Conservation (phyloP, 2,888 invertebrate genomes). For the Acanthosepion pharaonis region DNA sequence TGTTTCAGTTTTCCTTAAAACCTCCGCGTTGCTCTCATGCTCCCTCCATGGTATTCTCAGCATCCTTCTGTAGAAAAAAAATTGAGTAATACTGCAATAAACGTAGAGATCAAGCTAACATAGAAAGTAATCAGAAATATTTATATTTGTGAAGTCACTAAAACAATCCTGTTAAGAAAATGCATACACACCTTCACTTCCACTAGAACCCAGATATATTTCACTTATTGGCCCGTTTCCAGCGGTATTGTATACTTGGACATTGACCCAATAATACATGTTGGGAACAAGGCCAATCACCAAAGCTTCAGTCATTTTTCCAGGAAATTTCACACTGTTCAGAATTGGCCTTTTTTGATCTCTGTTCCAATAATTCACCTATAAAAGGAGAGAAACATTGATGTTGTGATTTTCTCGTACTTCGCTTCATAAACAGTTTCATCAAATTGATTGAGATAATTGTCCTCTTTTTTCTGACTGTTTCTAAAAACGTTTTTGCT, state of each 20-base stretch:
- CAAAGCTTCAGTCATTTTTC: slow-evolving; percentile 82
- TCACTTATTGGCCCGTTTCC: slow-evolving; percentile 97
- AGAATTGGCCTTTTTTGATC: not conserved
- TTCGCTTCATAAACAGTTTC: no score
- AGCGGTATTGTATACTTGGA: slow-evolving; percentile 96
- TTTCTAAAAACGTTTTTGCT: no score
- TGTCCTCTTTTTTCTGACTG: no score
- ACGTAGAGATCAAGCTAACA: no score
- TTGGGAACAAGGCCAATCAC: slow-evolving; percentile 94
- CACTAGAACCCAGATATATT: slow-evolving; percentile 77
- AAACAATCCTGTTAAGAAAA: not conserved
- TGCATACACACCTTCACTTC: not conserved
- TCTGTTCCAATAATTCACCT: slow-evolving; percentile 41
- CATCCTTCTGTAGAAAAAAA: no score
- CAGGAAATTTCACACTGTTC: not conserved
- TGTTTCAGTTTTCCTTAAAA: no score
- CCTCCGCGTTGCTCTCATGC: no score
- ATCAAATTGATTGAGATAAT: no score
- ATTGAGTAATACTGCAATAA: no score
- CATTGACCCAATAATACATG: slow-evolving; percentile 91
- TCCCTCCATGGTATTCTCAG: no score
- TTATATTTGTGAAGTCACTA: not conserved
- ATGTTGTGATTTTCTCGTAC: no score
- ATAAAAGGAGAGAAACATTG: not conserved
- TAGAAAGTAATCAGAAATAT: no score